These are phyloP conservation scores for Sesia apiformis DNA, from an alignment of 2,888 invertebrate genomes.

Conservation along the genomic window DNA sequence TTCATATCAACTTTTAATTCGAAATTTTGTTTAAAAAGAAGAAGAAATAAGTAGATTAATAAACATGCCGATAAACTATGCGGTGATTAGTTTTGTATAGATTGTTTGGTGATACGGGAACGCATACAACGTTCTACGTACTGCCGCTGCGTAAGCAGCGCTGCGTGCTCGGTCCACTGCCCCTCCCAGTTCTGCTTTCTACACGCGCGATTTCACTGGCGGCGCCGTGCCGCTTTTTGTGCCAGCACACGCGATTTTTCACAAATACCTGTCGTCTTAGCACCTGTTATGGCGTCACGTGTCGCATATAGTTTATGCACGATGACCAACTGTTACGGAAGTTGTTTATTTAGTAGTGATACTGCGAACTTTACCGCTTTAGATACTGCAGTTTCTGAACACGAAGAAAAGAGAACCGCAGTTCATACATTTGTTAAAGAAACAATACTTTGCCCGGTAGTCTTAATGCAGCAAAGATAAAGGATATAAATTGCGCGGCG, in stretches of 20 bases:
- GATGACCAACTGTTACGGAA: constrained; percentile 9
- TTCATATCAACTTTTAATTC: too few species aligned
- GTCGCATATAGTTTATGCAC: constrained; percentile 8
- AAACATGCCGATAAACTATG: too few species aligned
- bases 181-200: constrained; percentile 71
- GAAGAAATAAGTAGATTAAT: too few species aligned
- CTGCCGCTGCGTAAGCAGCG: constrained; percentile 13
- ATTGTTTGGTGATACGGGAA: too few species aligned
- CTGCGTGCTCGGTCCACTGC: constrained; percentile 16
- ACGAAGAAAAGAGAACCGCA: neutral
- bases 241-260: constrained; percentile 50
- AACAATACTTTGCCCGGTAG: constrained; percentile 3
- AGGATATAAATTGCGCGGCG: constrained; percentile 50
- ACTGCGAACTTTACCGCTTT: neutral
- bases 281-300: constrained; percentile 28
- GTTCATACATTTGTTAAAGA: neutral
- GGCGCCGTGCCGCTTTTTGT: constrained; percentile 36
- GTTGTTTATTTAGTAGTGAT: neutral
- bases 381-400: neutral
- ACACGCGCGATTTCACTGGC: constrained; percentile 70
- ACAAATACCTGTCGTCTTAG: constrained; percentile 41
- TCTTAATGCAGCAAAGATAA: constrained; percentile 19
- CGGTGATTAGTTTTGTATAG: too few species aligned
- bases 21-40: too few species aligned
- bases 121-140: too few species aligned